A percentile compares a stretch with the other conserved stretches of the same genome.
Conservation (phyloP, 2,113 vertebrate genomes). For the Bambusicola thoracicus region DNA sequence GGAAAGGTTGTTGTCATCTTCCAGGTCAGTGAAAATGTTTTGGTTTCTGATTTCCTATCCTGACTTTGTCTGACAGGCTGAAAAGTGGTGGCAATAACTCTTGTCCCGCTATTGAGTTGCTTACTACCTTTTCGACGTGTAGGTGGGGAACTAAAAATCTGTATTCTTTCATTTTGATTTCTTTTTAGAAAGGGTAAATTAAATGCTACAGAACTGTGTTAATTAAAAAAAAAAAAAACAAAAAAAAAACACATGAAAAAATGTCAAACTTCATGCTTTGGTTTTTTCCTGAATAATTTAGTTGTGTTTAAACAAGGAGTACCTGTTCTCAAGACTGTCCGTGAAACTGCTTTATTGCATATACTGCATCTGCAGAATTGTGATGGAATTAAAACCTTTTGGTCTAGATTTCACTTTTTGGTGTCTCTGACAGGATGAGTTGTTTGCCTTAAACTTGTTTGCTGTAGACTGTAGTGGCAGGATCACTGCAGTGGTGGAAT, state of each 20-base stretch:
- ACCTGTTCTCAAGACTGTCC: not conserved
- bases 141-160: not conserved
- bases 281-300: not conserved
- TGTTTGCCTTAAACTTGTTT: not conserved
- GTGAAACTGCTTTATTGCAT: not conserved
- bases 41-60: not conserved
- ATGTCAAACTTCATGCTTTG: not conserved
- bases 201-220: not conserved
- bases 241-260: too few relatives aligned
- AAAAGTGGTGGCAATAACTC: not conserved
- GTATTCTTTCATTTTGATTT: not conserved
- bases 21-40: not conserved
- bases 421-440: not conserved
- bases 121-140: fast-evolving
- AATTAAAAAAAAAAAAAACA: not conserved
- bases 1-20: not conserved
- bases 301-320: not conserved
- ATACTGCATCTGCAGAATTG: not conserved
- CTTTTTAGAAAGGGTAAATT: not conserved
- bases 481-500: too few relatives aligned
- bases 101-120: not conserved
- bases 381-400: not conserved
- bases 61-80: not conserved
- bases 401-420: not conserved
- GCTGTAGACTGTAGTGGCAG: not conserved